Evolutionary conservation across 2,797 vertebrate species (phyloP), one percentile per base, ranked within the genome.

Genomic region (Crenichthys baileyi): DNA sequence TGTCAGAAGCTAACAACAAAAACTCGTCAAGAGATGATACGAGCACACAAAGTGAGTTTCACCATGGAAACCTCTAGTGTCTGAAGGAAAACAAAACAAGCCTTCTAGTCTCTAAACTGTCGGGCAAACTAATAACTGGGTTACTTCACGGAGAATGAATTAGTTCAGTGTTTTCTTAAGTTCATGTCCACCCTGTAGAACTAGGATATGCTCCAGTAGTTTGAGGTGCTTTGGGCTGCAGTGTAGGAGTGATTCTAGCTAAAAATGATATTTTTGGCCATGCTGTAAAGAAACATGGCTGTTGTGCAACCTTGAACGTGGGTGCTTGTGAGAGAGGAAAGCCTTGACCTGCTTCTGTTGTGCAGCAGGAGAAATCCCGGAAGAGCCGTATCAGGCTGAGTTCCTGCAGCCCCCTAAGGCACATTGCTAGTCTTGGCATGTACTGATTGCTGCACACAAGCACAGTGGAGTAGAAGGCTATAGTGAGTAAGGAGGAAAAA

Each of bases 401-500:
- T 79, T 92, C 85, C 86, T 87, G 87, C 53, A 8, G 80, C 80
- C 86, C 41, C 92, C 92, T 85, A 87, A n/a, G 89, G 94, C 92
- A 46, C 88, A 90, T 87, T 89, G 78, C 94, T 89, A 90, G 93
- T 94, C 90, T 74, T 83, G 75, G 90, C 94, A 93, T 92, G 93
- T 78, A 87, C 88, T 70, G 87, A 85, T 81, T 83, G 86, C 82
- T 89, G 86, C 81, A 83, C 88, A 88, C 83, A 83, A 71, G 81
- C 75, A 48, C 83, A 75, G 76, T 7, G 44, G 67, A 85, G 81
- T 8, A 73, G 67, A 48, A 79, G 83, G 83, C 78, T 79, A 9
- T 83, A 58, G 36, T 36, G 76, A 84, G 65, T 53, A 16, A 51
- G 76, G 72, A 39, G 39, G 83, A 73, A 65, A 61, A 5, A 65